These are phyloP conservation scores for Pandemis cinnamomeana DNA, from an alignment of 2,888 invertebrate genomes.

Conservation along the genomic window DNA sequence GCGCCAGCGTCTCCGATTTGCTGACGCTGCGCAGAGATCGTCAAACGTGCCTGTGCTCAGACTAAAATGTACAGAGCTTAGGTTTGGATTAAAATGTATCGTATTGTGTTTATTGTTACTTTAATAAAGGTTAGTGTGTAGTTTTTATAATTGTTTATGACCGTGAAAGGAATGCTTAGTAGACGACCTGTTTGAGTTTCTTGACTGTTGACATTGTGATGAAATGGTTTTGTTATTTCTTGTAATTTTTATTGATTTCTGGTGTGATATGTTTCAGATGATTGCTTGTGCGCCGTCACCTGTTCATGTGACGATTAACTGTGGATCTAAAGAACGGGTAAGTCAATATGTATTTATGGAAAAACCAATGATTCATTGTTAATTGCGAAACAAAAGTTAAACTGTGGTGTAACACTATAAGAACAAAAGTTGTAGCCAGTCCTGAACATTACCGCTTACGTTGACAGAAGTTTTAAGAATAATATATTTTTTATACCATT, in stretches of 20 bases:
- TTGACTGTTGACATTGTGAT: neutral
- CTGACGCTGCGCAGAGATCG: constrained; percentile 33
- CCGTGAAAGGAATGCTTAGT: constrained; percentile 19
- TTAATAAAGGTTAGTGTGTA: constrained; percentile 34
- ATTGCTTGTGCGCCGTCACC: constrained; percentile 60
- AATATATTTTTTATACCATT: neutral
- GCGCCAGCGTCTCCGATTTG: constrained; percentile 29
- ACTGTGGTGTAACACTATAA: too few species aligned
- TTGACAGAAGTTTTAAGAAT: neutral
- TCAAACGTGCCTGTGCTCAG: constrained; percentile 30
- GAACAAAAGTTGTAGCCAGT: neutral
- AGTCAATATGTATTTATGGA: constrained; percentile 36
- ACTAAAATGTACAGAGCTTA: constrained; percentile 32
- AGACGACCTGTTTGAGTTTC: neutral
- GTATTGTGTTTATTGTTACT: constrained; percentile 26
- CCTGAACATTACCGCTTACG: neutral
- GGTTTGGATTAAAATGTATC: constrained; percentile 36
- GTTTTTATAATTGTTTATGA: constrained; percentile 24
- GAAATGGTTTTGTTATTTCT: neutral
- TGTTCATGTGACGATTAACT: constrained; percentile 70
- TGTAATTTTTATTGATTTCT: constrained; percentile 37
- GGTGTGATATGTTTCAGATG: constrained; percentile 55
- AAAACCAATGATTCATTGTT: neutral
- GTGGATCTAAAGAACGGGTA: constrained; percentile 68
- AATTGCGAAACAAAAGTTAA: too few species aligned